These are phyloP conservation scores for Anaspis maculata DNA, from an alignment of 2,888 invertebrate genomes.

Conservation along the genomic window DNA sequence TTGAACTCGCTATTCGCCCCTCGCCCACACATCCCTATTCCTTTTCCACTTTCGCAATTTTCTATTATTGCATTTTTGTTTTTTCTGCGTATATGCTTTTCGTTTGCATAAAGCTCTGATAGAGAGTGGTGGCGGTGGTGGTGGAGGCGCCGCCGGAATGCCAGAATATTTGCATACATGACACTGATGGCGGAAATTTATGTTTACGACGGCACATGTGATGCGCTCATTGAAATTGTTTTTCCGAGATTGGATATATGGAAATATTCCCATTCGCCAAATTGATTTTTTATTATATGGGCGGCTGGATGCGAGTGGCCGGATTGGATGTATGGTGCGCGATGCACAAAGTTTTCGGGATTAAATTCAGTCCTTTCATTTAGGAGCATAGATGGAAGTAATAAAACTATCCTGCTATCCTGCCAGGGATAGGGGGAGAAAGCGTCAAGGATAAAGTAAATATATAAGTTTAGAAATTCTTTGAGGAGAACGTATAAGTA, in stretches of 20 bases:
- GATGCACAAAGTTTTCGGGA: constrained; percentile 9
- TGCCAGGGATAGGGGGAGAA: too few species aligned
- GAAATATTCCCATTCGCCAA: constrained; percentile 32
- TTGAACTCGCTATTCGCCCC: constrained; percentile 12
- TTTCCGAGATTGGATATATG: constrained; percentile 30
- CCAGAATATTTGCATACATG: too few species aligned
- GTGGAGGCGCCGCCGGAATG: too few species aligned
- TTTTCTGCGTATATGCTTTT: constrained; percentile 1
- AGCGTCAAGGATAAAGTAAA: too few species aligned
- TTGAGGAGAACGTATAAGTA: too few species aligned
- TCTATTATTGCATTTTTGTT: neutral
- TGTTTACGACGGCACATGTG: constrained; percentile 18
- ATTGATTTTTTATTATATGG: constrained; percentile 30
- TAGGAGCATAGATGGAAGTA: constrained; percentile 22
- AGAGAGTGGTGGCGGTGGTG: too few species aligned
- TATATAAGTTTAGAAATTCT: too few species aligned
- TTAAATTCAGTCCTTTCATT: constrained; percentile 23
- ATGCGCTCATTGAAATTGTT: constrained; percentile 24
- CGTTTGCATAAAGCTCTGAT: constrained; percentile 5
- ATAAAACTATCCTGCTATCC: constrained; percentile 22
- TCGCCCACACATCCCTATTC: constrained; percentile 2
- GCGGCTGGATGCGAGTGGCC: neutral
- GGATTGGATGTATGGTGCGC: too few species aligned
- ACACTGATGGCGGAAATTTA: constrained; percentile 19
- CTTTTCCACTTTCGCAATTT: neutral